These are phyloP conservation scores for Columba janthina DNA, from an alignment of 2,113 vertebrate species.

Conservation along the genomic window DNA sequence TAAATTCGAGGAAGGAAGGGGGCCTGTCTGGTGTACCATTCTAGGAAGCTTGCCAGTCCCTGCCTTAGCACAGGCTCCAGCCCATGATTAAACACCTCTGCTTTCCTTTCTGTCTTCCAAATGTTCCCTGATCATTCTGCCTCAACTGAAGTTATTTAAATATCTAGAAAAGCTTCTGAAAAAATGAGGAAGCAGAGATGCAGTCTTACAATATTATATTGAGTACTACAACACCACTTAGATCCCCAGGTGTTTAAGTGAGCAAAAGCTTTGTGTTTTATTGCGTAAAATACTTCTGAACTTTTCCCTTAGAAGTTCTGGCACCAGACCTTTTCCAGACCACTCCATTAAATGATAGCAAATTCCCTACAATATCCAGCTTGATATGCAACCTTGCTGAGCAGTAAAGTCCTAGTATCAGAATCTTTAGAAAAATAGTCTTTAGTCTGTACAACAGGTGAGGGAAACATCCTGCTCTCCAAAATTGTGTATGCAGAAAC, in stretches of 20 bases:
- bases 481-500: not conserved
- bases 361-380: not conserved
- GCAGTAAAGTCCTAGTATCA: not conserved
- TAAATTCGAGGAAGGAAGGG: not conserved
- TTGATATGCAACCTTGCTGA: not conserved
- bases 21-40: not conserved
- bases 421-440: not conserved
- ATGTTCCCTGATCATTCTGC: not conserved
- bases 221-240: not conserved
- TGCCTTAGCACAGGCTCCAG: constrained; percentile 2
- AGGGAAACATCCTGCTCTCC: not conserved
- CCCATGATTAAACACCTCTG: constrained; percentile 50
- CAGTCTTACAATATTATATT: not conserved
- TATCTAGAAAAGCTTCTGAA: not conserved
- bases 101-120: constrained; percentile 33
- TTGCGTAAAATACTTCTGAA: not conserved
- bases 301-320: not conserved
- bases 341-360: not conserved
- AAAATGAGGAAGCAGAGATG: not conserved
- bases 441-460: not conserved
- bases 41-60: constrained; percentile 23
- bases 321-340: not conserved
- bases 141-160: not conserved
- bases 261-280: not conserved
- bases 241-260: not conserved